Conservation (phyloP, 2,888 invertebrate species). For the Ectropis crepuscularia region DNA sequence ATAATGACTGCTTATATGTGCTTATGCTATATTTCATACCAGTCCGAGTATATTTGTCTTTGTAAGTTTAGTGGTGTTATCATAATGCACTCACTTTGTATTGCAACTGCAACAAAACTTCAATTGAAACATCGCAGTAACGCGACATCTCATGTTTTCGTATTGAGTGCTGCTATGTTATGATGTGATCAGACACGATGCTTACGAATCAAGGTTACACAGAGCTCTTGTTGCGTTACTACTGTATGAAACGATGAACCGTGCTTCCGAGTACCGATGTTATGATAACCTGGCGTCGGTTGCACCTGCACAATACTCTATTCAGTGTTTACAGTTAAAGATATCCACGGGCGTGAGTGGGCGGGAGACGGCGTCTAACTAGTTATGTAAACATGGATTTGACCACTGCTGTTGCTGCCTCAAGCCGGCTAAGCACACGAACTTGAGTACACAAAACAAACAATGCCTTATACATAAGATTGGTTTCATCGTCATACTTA, state of each 20-base stretch:
- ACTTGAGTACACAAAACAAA: conserved; percentile 66
- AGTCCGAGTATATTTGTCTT: too few species aligned
- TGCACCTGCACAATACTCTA: conserved; percentile 68
- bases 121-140: background rate
- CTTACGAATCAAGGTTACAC: conserved; percentile 18
- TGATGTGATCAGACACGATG: conserved; percentile 3
- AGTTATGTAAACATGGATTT: conserved; percentile 76
- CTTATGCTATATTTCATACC: too few species aligned
- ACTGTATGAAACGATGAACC: conserved; percentile 29
- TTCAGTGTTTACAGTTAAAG: conserved; percentile 70
- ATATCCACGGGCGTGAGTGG: conserved; percentile 66
- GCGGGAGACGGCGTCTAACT: conserved; percentile 70
- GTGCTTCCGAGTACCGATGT: conserved; percentile 32
- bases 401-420: conserved; percentile 64
- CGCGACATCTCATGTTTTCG: background rate
- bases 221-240: background rate
- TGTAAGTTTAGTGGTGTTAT: too few species aligned
- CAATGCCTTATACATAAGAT: conserved; percentile 35
- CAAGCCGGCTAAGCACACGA: conserved; percentile 61
- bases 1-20: too few species aligned
- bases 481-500: too few species aligned
- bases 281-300: conserved; percentile 44
- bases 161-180: conserved; percentile 2
- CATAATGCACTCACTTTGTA: too few species aligned
- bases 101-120: too few species aligned